These are phyloP conservation scores for Beris morrisii DNA, from an alignment of 2,888 invertebrate species.

Conservation along the genomic window DNA sequence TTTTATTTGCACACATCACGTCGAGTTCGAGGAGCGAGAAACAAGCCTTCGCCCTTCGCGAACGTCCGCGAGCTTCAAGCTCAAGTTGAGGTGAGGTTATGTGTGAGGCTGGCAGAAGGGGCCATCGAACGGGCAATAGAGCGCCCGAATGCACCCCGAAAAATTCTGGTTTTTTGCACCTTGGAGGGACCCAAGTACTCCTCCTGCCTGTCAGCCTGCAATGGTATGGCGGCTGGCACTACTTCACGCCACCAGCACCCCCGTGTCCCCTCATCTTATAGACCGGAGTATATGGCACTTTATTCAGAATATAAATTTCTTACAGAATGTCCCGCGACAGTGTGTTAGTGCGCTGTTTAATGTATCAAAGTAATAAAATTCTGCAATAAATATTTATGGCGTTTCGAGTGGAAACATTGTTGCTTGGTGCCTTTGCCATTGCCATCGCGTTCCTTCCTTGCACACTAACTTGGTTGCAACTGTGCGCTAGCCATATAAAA, in stretches of 20 bases:
- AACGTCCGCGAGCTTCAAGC: slow-evolving; percentile 22
- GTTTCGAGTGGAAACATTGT: slow-evolving; percentile 34
- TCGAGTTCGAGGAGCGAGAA: slow-evolving; percentile 5
- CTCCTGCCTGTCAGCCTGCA: slow-evolving; percentile 5
- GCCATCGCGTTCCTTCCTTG: not conserved
- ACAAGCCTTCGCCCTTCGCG: slow-evolving; percentile 19
- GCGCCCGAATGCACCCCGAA: slow-evolving; percentile 27
- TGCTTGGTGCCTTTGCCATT: slow-evolving; percentile 29
- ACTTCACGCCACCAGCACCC: not conserved
- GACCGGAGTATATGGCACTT: not conserved
- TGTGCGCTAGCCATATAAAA: not conserved
- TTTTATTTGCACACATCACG: slow-evolving; percentile 28
- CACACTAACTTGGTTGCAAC: not conserved
- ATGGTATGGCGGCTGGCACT: slow-evolving; percentile 9
- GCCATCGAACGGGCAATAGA: slow-evolving; percentile 22
- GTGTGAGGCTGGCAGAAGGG: slow-evolving; percentile 22
- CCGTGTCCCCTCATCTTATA: not conserved
- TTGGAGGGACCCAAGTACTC: slow-evolving; percentile 1
- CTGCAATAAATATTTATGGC: slow-evolving; percentile 38
- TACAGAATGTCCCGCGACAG: slow-evolving; percentile 30
- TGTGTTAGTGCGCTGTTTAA: slow-evolving; percentile 35
- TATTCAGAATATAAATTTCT: slow-evolving; percentile 26
- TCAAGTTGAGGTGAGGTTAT: slow-evolving; percentile 13
- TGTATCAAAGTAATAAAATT: slow-evolving; percentile 38
- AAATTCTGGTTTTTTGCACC: slow-evolving; percentile 27